These are phyloP conservation scores for Hylaeus volcanicus DNA, from an alignment of 1,140 invertebrate species.

Conservation along the genomic window DNA sequence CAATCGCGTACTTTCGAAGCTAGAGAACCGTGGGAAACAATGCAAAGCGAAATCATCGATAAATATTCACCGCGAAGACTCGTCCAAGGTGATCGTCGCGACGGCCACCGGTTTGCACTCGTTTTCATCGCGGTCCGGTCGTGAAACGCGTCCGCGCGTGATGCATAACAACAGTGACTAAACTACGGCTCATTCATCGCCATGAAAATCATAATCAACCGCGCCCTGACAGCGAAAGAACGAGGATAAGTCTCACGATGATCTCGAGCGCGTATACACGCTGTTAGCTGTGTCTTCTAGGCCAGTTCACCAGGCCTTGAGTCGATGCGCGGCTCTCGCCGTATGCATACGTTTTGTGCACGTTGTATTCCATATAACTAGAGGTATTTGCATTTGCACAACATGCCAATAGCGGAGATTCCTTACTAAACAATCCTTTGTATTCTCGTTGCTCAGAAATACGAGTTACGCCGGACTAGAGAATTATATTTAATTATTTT, in stretches of 20 bases:
- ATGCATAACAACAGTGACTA: slow-evolving; percentile 31
- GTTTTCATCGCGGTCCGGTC: slow-evolving; percentile 39
- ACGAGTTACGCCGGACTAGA: too few species aligned
- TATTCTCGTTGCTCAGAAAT: too few species aligned
- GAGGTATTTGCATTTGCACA: slow-evolving; percentile 32
- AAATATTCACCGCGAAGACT: slow-evolving; percentile 5
- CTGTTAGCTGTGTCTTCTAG: slow-evolving; percentile 39
- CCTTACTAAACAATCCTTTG: too few species aligned
- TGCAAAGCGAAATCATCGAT: slow-evolving; percentile 10
- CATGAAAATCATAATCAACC: slow-evolving; percentile 69
- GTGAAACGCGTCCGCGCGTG: slow-evolving; percentile 3
- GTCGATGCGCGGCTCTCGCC: slow-evolving; percentile 35
- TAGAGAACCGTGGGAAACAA: slow-evolving; percentile 18
- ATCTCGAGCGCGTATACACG: slow-evolving; percentile 69
- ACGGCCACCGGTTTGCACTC: background rate
- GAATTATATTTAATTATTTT: too few species aligned
- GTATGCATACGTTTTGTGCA: slow-evolving; percentile 17
- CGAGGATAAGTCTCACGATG: slow-evolving; percentile 76
- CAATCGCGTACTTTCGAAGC: background rate
- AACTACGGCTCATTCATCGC: slow-evolving; percentile 33
- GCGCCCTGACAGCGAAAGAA: slow-evolving; percentile 56
- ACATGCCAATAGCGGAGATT: background rate
- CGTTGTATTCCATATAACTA: background rate
- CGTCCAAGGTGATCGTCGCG: slow-evolving; percentile 18
- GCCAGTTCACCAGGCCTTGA: slow-evolving; percentile 66